Conservation (phyloP, 2,113 vertebrate species). For the Eurystomus gularis region DNA sequence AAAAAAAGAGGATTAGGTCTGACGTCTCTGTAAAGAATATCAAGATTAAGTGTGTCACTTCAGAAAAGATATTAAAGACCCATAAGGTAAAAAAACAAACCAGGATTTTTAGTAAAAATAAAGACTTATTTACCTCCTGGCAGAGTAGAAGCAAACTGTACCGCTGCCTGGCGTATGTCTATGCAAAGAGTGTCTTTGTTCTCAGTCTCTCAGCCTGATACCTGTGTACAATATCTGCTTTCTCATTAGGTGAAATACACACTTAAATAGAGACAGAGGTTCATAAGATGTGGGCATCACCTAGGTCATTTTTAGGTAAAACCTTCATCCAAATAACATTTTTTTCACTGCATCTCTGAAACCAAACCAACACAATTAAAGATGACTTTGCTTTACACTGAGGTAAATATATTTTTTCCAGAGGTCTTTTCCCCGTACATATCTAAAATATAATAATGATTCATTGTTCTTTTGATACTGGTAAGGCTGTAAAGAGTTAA, state of each 20-base stretch:
- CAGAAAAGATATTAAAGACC: not conserved
- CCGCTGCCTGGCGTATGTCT: no score
- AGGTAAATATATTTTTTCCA: not conserved
- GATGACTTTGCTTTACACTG: not conserved
- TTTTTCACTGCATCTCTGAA: not conserved
- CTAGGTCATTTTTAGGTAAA: not conserved
- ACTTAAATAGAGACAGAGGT: not conserved
- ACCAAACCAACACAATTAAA: not conserved
- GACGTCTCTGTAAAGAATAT: not conserved
- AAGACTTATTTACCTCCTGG: not conserved
- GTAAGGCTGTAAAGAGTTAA: not conserved
- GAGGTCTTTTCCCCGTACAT: accelerated
- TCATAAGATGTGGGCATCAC: not conserved
- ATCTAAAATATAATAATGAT: not conserved
- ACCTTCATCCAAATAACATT: not conserved
- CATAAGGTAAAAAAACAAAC: not conserved
- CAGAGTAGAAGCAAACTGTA: not conserved
- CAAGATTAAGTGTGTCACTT: not conserved
- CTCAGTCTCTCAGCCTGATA: not conserved
- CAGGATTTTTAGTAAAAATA: not conserved
- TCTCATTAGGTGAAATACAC: not conserved
- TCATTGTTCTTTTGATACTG: not conserved
- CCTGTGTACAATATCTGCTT: not conserved
- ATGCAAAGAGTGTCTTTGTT: not conserved
- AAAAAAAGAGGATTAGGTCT: not conserved